Evolutionary conservation across 2,888 invertebrate genomes (phyloP).

Genomic region (Syrphus vitripennis): DNA sequence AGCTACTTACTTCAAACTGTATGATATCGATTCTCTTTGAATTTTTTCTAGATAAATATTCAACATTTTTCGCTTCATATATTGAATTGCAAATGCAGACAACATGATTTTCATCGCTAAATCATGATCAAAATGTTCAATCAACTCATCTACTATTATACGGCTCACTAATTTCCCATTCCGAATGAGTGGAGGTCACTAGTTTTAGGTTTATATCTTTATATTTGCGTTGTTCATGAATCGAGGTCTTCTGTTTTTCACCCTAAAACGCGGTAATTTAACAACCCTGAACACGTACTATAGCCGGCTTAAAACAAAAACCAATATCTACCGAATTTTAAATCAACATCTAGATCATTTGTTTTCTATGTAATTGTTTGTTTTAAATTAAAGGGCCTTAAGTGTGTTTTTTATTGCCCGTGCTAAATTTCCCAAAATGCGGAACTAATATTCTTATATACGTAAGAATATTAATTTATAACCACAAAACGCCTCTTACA

Average conservation of each 20-base stretch:
- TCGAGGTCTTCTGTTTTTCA: slow-evolving; percentile 61
- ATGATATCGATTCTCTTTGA: neutral
- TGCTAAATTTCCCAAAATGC: slow-evolving; percentile 44
- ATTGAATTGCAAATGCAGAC: slow-evolving; percentile 68
- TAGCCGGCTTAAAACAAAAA: neutral
- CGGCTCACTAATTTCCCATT: slow-evolving; percentile 50
- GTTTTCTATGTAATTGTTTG: slow-evolving; percentile 7
- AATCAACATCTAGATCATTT: slow-evolving; percentile 48
- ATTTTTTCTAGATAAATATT: slow-evolving; percentile 51
- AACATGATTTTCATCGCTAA: slow-evolving; percentile 54
- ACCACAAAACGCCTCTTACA: slow-evolving; percentile 39
- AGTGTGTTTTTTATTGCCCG: neutral
- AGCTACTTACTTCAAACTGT: neutral
- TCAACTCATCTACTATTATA: slow-evolving; percentile 7
- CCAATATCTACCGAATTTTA: neutral
- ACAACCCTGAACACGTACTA: slow-evolving; percentile 52
- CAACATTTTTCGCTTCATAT: slow-evolving; percentile 40
- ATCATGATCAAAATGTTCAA: slow-evolving; percentile 62
- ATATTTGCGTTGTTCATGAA: slow-evolving; percentile 23
- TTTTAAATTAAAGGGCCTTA: slow-evolving; percentile 3
- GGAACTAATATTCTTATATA: slow-evolving; percentile 47
- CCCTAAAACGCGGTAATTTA: slow-evolving; percentile 26
- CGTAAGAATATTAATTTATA: slow-evolving; percentile 13
- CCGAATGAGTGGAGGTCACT: slow-evolving; percentile 55
- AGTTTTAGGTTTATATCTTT: slow-evolving; percentile 9